Conservation (phyloP, 2,797 vertebrate species). For the Setipinna tenuifilis region DNA sequence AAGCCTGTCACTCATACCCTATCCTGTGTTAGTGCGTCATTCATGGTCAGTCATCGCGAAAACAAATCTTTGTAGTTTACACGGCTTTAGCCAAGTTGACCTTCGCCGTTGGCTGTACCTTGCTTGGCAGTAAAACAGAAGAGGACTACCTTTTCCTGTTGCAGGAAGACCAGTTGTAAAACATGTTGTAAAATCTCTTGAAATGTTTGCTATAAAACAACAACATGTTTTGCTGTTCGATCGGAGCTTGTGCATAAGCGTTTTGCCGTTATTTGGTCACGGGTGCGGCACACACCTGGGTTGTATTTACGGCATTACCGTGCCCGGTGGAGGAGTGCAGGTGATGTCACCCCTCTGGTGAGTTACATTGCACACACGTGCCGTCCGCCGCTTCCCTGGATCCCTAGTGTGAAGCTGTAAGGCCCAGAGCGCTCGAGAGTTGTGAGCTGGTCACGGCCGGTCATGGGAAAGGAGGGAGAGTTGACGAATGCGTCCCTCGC, state of each 20-base stretch:
- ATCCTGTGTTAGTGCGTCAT: too few species aligned
- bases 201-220: not conserved
- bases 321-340: not conserved
- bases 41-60: not conserved
- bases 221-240: not conserved
- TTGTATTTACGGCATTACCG: not conserved
- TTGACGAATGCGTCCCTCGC: conserved; percentile 26
- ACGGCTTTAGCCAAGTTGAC: not conserved
- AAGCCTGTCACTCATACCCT: not conserved
- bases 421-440: not conserved
- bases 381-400: not conserved
- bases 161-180: not conserved
- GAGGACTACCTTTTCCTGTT: not conserved
- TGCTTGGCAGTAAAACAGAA: not conserved
- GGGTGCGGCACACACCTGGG: not conserved
- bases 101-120: not conserved
- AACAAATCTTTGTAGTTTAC: not conserved
- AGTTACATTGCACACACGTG: not conserved
- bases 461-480: conserved; percentile 36
- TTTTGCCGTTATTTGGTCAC: not conserved
- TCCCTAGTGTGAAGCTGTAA: not conserved
- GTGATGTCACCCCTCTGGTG: too few species aligned
- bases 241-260: not conserved
- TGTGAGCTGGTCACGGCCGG: conserved; percentile 4
- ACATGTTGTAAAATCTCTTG: too few species aligned